Percentiles rank a stretch among this genome's conserved stretches.
Conservation (phyloP, 2,888 invertebrate species). For the Lamellibrachia columna region DNA sequence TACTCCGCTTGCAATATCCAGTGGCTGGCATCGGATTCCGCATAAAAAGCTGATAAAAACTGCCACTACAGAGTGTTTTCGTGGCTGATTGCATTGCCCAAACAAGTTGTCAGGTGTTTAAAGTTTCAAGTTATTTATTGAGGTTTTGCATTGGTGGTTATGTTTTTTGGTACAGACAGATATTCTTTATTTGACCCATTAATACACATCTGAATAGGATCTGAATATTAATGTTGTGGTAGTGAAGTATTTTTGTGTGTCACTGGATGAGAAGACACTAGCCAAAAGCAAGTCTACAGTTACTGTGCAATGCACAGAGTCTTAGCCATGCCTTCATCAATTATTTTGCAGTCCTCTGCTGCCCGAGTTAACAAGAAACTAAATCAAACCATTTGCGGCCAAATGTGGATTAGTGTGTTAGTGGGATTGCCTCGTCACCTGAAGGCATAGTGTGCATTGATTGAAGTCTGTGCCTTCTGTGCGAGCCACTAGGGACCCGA, state of each 20-base stretch:
- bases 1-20: conserved; percentile 23
- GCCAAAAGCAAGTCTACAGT: conserved; percentile 1
- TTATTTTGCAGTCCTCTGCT: conserved; percentile 25
- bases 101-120: neutral
- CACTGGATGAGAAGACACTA: conserved; percentile 20
- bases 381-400: conserved; percentile 23
- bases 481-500: conserved; percentile 20
- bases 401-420: conserved; percentile 24
- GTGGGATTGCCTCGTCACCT: conserved; percentile 23
- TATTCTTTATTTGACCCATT: too few relatives aligned
- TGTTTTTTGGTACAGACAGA: neutral
- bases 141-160: conserved; percentile 5
- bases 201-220: neutral
- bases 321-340: conserved; percentile 18
- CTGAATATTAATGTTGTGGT: neutral
- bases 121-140: conserved; percentile 14
- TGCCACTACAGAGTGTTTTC: conserved; percentile 19
- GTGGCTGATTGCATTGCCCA: conserved; percentile 17
- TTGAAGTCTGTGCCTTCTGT: conserved; percentile 24
- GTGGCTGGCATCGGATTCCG: conserved; percentile 24
- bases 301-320: conserved; percentile 7
- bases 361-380: conserved; percentile 22
- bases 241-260: neutral
- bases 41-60: conserved; percentile 20
- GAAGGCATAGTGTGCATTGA: conserved; percentile 23